These are phyloP conservation scores for Leptoteleia sp. DNA, from an alignment of 1,140 invertebrate genomes.

Conservation along the genomic window DNA sequence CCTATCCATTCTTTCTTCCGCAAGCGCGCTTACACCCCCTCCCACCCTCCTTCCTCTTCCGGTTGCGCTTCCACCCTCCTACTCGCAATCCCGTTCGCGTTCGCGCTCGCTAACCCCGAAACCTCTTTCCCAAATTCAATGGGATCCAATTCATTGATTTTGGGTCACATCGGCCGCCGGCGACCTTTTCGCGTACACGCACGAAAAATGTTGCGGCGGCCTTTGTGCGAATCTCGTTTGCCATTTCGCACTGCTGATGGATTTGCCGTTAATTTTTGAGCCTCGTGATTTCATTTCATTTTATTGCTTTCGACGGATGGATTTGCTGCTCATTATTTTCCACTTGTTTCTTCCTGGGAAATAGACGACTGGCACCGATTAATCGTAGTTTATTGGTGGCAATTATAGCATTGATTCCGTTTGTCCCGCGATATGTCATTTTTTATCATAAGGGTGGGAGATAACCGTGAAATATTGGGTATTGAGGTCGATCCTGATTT, in stretches of 20 bases:
- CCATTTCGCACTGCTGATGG: neutral
- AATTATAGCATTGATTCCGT: no score
- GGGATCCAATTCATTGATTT: conserved; percentile 51
- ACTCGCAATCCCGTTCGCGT: no score
- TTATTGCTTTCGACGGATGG: neutral
- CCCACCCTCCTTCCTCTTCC: no score
- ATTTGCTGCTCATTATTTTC: neutral
- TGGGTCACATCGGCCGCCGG: conserved; percentile 29
- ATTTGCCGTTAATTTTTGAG: neutral
- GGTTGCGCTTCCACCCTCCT: no score
- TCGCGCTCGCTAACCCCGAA: no score
- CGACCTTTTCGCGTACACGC: conserved; percentile 8
- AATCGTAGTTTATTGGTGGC: no score
- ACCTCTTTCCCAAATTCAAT: conserved; percentile 34
- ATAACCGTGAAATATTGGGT: no score
- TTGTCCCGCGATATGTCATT: no score
- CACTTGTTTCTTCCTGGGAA: no score
- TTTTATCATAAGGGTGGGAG: no score
- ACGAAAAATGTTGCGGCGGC: neutral
- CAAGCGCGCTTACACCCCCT: conserved; percentile 9
- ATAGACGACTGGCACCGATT: no score
- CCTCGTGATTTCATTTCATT: neutral
- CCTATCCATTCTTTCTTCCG: conserved; percentile 29
- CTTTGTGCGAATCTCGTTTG: neutral
- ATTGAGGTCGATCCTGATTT: no score